Conservation (phyloP, 2,113 vertebrate species). For the Gallinago jamesoni region DNA sequence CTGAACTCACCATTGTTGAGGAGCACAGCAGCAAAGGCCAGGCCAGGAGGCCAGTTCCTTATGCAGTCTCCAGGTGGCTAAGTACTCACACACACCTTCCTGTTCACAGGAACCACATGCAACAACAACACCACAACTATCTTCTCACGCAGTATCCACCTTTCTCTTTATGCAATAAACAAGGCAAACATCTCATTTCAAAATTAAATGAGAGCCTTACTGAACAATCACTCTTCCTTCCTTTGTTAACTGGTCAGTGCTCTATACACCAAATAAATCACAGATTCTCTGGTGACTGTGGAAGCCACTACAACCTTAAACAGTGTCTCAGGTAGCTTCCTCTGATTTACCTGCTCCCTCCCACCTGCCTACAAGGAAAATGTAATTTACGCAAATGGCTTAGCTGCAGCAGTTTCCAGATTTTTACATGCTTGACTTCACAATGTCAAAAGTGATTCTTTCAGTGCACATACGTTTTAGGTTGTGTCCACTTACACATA, state of each 20-base stretch:
- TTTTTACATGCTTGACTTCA: not conserved
- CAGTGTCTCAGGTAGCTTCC: not conserved
- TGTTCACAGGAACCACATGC: not conserved
- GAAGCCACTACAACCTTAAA: not conserved
- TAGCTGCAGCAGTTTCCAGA: not conserved
- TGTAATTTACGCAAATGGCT: not conserved
- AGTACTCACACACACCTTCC: not conserved
- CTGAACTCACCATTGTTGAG: not conserved
- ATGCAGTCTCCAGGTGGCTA: not conserved
- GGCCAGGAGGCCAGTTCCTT: not conserved
- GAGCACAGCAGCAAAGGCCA: not conserved
- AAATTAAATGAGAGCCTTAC: not conserved
- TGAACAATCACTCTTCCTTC: not conserved
- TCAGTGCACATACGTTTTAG: rapidly evolving
- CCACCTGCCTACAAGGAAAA: not conserved
- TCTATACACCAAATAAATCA: not conserved
- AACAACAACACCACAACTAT: too few relatives aligned
- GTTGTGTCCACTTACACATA: not conserved
- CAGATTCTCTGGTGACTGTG: not conserved
- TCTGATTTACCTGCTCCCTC: not conserved
- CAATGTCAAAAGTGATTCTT: not conserved
- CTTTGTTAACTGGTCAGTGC: not conserved
- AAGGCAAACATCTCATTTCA: not conserved
- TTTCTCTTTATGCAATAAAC: not conserved
- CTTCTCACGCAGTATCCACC: not conserved